Percentiles rank a stretch among this genome's conserved stretches.
phyloP scores from a whole-genome alignment of 2,113 vertebrate species.

The Pongo pygmaeus region DNA sequence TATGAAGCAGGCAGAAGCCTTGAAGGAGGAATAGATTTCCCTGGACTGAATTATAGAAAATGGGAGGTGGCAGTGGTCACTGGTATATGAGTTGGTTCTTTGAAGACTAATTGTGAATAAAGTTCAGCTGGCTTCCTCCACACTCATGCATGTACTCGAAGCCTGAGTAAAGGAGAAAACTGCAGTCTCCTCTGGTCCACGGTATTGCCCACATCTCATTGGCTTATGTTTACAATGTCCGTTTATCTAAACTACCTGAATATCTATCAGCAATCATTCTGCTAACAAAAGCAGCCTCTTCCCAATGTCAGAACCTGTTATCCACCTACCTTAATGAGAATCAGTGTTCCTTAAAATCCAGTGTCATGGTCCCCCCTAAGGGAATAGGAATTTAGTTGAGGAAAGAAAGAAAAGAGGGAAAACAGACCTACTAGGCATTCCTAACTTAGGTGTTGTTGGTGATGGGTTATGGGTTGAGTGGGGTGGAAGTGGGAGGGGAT shows the following conservation, averaged over 20 bases:
- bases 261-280: not conserved
- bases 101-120: not conserved
- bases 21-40: not conserved
- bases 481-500: rapidly evolving
- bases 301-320: rapidly evolving
- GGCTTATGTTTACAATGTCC: not conserved
- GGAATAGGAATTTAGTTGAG: not conserved
- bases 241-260: not conserved
- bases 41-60: not conserved
- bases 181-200: not conserved
- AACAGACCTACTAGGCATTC: not conserved
- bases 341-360: not conserved
- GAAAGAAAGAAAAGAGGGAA: not conserved
- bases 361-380: not conserved
- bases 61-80: not conserved
- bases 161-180: not conserved
- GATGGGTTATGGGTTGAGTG: no score
- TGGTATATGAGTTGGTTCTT: not conserved
- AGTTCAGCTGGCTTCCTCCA: not conserved
- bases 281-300: not conserved
- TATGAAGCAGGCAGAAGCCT: not conserved
- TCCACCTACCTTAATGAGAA: not conserved
- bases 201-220: not conserved
- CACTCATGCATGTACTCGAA: not conserved
- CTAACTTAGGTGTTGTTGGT: not conserved